These are phyloP conservation scores for Himantopus leucocephalus DNA, from an alignment of 2,113 vertebrate genomes.

Conservation along the genomic window DNA sequence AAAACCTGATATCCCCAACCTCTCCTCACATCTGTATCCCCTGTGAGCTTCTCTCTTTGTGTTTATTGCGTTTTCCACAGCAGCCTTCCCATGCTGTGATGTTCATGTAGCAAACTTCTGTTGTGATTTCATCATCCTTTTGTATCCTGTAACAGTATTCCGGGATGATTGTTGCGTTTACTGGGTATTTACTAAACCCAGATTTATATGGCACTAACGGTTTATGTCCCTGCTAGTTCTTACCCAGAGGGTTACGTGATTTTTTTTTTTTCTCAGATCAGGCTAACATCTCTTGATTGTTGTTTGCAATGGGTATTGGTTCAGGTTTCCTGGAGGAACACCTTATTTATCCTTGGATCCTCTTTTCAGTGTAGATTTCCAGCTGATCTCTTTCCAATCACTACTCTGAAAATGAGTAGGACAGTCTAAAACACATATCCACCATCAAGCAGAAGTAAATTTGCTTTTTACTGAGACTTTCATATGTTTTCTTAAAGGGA, in stretches of 20 bases:
- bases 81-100: not conserved
- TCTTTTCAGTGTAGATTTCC: not conserved
- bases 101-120: not conserved
- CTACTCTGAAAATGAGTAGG: not conserved
- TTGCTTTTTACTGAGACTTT: constrained; percentile 2
- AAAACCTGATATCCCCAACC: not conserved
- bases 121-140: not conserved
- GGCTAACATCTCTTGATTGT: not conserved
- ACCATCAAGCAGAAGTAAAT: not conserved
- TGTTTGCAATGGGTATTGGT: not conserved
- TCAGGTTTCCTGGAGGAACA: not conserved
- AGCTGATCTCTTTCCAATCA: not conserved
- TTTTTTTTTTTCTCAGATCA: not conserved
- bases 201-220: not conserved
- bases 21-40: not conserved
- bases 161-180: not conserved
- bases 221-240: not conserved
- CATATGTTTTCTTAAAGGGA: constrained; percentile 80
- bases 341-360: not conserved
- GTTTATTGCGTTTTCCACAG: not conserved
- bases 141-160: not conserved
- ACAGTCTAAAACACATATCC: not conserved
- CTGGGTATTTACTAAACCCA: not conserved
- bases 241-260: not conserved
- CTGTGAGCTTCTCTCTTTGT: not conserved